Conservation (phyloP, 1,140 invertebrate genomes). For the Camponotus vicinus region DNA sequence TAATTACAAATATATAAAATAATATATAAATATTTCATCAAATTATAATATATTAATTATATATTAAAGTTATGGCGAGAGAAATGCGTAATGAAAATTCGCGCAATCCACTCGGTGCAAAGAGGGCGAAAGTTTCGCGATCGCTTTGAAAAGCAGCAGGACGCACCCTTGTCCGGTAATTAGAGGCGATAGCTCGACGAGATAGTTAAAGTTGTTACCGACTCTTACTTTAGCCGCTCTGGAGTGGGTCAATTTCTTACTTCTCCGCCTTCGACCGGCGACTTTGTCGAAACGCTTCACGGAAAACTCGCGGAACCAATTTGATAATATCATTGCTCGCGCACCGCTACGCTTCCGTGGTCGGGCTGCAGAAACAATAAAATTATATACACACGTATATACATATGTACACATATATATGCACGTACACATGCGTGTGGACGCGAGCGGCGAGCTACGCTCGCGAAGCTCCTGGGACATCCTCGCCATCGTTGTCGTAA, state of each 20-base stretch:
- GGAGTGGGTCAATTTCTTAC: slow-evolving; percentile 61
- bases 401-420: not conserved
- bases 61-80: not conserved
- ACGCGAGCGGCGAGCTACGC: not conserved
- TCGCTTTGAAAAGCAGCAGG: slow-evolving; percentile 18
- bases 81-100: not conserved
- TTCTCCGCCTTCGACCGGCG: slow-evolving; percentile 33
- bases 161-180: slow-evolving; percentile 48
- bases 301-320: slow-evolving; percentile 64
- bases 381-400: slow-evolving; percentile 6
- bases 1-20: too few species aligned
- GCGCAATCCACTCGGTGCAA: not conserved
- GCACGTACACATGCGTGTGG: not conserved
- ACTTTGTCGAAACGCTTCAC: slow-evolving; percentile 14
- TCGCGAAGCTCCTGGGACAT: slow-evolving; percentile 39
- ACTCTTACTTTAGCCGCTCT: slow-evolving; percentile 57
- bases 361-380: slow-evolving; percentile 41
- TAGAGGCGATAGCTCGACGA: slow-evolving; percentile 63
- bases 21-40: too few species aligned
- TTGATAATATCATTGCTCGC: slow-evolving; percentile 66
- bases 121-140: slow-evolving; percentile 29
- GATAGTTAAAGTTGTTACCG: slow-evolving; percentile 67
- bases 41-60: not conserved
- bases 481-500: slow-evolving; percentile 30
- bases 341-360: not conserved